Percentiles rank a stretch among this genome's conserved stretches.
Conservation (phyloP, 2,113 vertebrate genomes). For the Pandion haliaetus region DNA sequence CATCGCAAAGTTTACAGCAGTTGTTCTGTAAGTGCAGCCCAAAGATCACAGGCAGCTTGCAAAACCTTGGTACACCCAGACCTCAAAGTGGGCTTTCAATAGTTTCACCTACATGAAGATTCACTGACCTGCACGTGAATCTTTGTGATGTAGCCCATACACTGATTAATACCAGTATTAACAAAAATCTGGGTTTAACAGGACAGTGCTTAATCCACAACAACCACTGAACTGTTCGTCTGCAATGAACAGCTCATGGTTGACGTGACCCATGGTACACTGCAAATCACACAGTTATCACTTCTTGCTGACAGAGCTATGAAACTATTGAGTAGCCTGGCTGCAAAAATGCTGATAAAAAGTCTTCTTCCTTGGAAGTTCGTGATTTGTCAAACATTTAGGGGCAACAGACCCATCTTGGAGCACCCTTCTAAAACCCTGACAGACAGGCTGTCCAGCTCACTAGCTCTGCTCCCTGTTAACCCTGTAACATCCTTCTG, state of each 20-base stretch:
- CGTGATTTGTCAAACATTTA: not conserved
- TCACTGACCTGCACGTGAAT: not conserved
- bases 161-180: not conserved
- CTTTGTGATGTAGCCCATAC: not conserved
- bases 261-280: not conserved
- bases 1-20: not conserved
- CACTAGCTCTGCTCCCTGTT: not conserved
- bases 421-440: not conserved
- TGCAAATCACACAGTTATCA: not conserved
- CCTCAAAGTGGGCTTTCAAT: not conserved
- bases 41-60: not conserved
- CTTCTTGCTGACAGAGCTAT: not conserved
- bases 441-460: not conserved
- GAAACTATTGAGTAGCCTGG: not conserved
- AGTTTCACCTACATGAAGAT: not conserved
- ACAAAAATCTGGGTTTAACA: not conserved
- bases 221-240: not conserved
- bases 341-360: not conserved
- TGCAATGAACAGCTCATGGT: not conserved
- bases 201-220: not conserved
- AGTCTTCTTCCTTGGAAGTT: not conserved
- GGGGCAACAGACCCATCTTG: fast-evolving
- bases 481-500: not conserved
- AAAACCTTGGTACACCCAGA: not conserved
- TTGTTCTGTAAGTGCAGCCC: not conserved